A percentile compares a stretch with the other conserved stretches of the same genome.
Evolutionary conservation across 92 coral and sea anemone species (phyloP).

Genomic region (Isaurus tuberculatus): DNA sequence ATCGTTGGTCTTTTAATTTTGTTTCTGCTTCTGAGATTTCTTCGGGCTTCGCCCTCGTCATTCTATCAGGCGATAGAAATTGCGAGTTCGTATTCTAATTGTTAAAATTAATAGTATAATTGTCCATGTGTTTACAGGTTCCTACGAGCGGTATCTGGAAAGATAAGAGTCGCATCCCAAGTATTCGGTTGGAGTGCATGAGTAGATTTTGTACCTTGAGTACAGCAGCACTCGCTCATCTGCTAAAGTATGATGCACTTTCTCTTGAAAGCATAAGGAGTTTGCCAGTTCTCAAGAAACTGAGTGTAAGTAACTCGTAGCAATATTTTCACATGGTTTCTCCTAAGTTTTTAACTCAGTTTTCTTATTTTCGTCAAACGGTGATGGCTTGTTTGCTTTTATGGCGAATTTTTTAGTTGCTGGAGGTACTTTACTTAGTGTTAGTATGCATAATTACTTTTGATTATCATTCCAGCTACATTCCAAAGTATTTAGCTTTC

Average conservation of each 20-base stretch:
- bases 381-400: too few species aligned
- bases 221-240: conserved; percentile 61
- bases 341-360: not conserved
- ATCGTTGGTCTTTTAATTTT: too few species aligned
- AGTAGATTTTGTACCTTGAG: conserved; percentile 73
- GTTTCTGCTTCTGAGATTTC: too few species aligned
- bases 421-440: too few species aligned
- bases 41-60: too few species aligned
- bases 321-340: not conserved
- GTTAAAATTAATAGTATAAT: too few species aligned
- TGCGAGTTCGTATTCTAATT: too few species aligned
- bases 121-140: conserved; percentile 22
- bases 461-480: too few species aligned
- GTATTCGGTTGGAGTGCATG: conserved; percentile 60
- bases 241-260: conserved; percentile 62
- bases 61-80: too few species aligned
- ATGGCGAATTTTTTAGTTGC: too few species aligned
- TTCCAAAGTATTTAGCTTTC: too few species aligned
- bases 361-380: not conserved
- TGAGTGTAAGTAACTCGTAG: conserved; percentile 66
- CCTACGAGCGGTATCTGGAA: conserved; percentile 53
- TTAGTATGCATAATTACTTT: too few species aligned
- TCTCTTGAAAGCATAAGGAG: conserved; percentile 53
- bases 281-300: conserved; percentile 66
- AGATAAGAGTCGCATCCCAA: conserved; percentile 60